Evolutionary conservation across 2,888 invertebrate species (phyloP).

Genomic region (Leptopterna dolabrata): DNA sequence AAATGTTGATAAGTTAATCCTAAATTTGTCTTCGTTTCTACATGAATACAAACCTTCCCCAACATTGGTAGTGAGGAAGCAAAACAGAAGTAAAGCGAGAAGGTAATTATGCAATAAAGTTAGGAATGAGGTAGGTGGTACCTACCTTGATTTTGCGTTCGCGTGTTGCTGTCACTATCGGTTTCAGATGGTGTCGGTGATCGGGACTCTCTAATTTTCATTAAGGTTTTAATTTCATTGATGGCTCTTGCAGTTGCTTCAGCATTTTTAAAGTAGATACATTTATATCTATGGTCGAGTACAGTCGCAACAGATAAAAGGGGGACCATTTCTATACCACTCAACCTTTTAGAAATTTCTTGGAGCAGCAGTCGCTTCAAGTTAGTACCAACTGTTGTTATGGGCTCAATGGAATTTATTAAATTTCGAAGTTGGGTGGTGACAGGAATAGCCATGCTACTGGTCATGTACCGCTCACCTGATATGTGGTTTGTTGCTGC

Average conservation of each 20-base stretch:
- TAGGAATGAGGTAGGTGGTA: too few species aligned
- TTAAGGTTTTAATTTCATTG: neutral
- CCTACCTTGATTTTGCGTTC: too few species aligned
- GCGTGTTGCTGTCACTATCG: too few species aligned
- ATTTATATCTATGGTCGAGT: slow-evolving; percentile 44
- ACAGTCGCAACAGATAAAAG: slow-evolving; percentile 51
- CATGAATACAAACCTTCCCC: too few species aligned
- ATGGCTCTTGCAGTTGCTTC: neutral
- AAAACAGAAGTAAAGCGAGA: too few species aligned
- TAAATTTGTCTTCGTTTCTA: too few species aligned
- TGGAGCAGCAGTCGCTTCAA: slow-evolving; percentile 14
- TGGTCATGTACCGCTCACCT: slow-evolving; percentile 47
- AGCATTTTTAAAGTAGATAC: slow-evolving; percentile 30
- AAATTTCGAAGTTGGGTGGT: slow-evolving; percentile 38
- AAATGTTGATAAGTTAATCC: too few species aligned
- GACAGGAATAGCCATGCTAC: slow-evolving; percentile 52
- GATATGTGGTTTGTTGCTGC: slow-evolving; percentile 49
- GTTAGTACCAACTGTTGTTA: slow-evolving; percentile 1
- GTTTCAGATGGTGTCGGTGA: neutral
- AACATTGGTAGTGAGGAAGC: too few species aligned
- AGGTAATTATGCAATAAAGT: too few species aligned
- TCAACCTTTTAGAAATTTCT: slow-evolving; percentile 54
- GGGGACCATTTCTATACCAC: slow-evolving; percentile 53
- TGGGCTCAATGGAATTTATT: neutral
- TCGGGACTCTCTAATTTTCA: neutral